Base-by-base conservation (phyloP, 2,113 vertebrate genomes). In the Phocoena sinus region DNA sequence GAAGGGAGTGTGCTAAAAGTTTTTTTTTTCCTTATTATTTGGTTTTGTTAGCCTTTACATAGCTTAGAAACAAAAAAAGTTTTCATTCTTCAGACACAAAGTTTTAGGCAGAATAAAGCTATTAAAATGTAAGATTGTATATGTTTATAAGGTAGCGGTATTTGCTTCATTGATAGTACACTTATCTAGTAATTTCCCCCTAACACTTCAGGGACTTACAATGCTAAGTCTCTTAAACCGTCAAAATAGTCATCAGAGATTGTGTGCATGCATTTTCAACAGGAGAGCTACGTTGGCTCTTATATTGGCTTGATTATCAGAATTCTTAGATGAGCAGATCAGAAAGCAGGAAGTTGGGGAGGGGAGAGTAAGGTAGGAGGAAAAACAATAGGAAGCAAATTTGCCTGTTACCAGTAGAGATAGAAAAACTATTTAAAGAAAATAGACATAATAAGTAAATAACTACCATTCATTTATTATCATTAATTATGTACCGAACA, bases 61-160 rank as follows among this genome's bases (percentile, higher is more conserved):
- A 93, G 33, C 56, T 89, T 90, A 77, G 41, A 76, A 90, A 86
- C 18, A 70, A 36, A 85, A 88, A 84, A 4, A 5, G 38, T 95
- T 91, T 91, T 86, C 80, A 73, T 88, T 94, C 68, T 56, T 85
- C 18, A 74, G 26, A 88, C 73, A 74, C 33, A 82, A 62, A 62
- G n/a, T 80, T 90, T 71, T 96, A 95, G 50, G n/a, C 21, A 96
- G 71, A 62, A 68, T 81, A 94, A 92, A 89, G 36, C 58, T 56
- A n/a, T 92, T 81, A 96, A 60, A 62, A 56, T 97, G 14, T 95
- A 36, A 71, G 79, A n/a, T 84, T 17, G 8, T 89, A n/a, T 56
- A 31, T 73, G 11, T 28, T 94, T 96, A 76, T 76, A 67, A 91
- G 9, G 6, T 77, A 89, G 31, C 21, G 36, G 1, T 95, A 31